Conservation (phyloP, 2,888 invertebrate species). For the Dastarcus helophoroides region DNA sequence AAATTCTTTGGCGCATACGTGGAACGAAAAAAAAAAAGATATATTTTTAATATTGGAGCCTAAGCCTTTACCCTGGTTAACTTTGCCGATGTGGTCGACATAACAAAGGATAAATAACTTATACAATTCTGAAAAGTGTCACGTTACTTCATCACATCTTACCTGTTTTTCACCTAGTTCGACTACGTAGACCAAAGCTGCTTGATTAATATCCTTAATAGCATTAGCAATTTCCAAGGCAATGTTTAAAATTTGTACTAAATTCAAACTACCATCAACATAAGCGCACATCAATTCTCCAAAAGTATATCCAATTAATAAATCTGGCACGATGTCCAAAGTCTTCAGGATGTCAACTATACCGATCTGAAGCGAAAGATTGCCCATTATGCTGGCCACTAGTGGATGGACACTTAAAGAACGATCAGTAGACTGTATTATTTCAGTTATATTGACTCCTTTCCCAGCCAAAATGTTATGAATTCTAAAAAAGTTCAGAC, state of each 20-base stretch:
- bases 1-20: too few relatives aligned
- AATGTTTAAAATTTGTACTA: constrained; percentile 7
- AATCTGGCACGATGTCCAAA: constrained; percentile 29
- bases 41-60: too few relatives aligned
- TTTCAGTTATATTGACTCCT: constrained; percentile 12
- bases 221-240: constrained; percentile 2
- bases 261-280: constrained; percentile 2
- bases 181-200: background rate
- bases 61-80: too few relatives aligned
- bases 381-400: too few relatives aligned
- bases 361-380: constrained; percentile 50
- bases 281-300: constrained; percentile 8
- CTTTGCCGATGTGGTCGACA: too few relatives aligned
- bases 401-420: too few relatives aligned
- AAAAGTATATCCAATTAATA: constrained; percentile 14
- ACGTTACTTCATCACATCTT: too few relatives aligned
- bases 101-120: too few relatives aligned
- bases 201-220: background rate
- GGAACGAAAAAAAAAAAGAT: too few relatives aligned
- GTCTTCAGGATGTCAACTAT: constrained; percentile 39
- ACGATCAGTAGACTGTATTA: too few relatives aligned
- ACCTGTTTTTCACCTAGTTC: background rate
- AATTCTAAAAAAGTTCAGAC: too few relatives aligned
- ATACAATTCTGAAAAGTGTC: too few relatives aligned
- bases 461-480: constrained; percentile 11